Conservation (phyloP, 2,797 vertebrate species). For the Alfaro cultratus region DNA sequence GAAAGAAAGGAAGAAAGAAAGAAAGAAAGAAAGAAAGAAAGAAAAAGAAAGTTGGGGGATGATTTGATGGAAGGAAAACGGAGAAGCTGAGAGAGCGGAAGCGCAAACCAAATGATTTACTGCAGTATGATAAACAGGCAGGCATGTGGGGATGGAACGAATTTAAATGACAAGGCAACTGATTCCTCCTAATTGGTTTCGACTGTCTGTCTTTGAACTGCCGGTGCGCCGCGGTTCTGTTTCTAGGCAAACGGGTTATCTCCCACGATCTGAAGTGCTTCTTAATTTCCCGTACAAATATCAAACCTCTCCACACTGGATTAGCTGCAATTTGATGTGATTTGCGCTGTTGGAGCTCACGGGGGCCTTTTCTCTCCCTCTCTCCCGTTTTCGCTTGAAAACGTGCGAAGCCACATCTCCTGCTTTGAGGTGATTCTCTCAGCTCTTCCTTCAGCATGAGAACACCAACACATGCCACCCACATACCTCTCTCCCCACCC, state of each 20-base stretch:
- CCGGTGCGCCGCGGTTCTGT: slow-evolving; percentile 31
- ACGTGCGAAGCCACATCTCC: slow-evolving; percentile 22
- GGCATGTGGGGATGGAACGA: slow-evolving; percentile 67
- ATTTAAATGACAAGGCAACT: slow-evolving; percentile 76
- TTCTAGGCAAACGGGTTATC: slow-evolving; percentile 63
- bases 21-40: too few species aligned
- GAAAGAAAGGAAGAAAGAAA: background rate
- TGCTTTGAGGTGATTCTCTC: slow-evolving; percentile 26
- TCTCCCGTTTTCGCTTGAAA: background rate
- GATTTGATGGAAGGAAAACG: slow-evolving; percentile 13
- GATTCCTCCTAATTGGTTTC: slow-evolving; percentile 79
- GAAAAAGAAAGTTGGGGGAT: background rate
- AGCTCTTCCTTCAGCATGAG: slow-evolving; percentile 34
- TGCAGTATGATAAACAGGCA: slow-evolving; percentile 60
- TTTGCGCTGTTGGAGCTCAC: slow-evolving; percentile 42
- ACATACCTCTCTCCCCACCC: slow-evolving; percentile 34
- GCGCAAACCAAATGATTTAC: slow-evolving; percentile 61
- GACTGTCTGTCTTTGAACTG: slow-evolving; percentile 76
- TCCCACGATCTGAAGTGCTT: slow-evolving; percentile 55
- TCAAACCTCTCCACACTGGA: slow-evolving; percentile 63
- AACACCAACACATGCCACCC: slow-evolving; percentile 48
- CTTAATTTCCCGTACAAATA: slow-evolving; percentile 67
- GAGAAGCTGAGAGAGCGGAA: slow-evolving; percentile 2
- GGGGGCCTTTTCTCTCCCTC: background rate
- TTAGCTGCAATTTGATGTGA: slow-evolving; percentile 66